Base-by-base conservation (phyloP, 2,888 invertebrate genomes). In the Melanophora roralis region DNA sequence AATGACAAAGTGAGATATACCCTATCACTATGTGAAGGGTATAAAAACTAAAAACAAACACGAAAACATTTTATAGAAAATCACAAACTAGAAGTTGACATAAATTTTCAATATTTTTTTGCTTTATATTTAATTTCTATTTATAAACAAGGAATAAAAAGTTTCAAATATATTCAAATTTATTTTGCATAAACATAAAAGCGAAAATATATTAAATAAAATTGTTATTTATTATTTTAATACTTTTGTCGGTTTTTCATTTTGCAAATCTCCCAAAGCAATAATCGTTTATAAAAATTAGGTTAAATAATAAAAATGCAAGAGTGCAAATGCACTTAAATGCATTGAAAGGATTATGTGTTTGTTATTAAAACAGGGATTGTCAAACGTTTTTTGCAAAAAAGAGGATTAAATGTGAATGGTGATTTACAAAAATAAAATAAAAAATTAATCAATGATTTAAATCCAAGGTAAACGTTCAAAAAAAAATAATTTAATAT, bases 241-340 rank as follows among this genome's bases (percentile, higher is more conserved):
- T 38, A 2, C 38, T 27, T 38, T 38, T 36, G 16, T 47, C n/a
- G 21, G 38, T 57, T 49, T 60, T 71, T 21, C 8, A 40, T 73
- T 73, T 43, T 32, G 34, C 14, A 38, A 74, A 27, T 55, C 74
- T 53, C 74, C 59, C 45, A 27, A 45, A 59, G 74, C 69, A 59
- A 78, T 69, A 78, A 78, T 74, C 65, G 40, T 59, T 59, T 45
- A 65, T 64, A 69, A 53, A 74, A 69, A 69, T 74, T 68, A 38
- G 59, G 64, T 74, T 69, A 69, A 69, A 78, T 45, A 65, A 60
- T 55, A 55, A 36, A 53, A 43, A 6, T 27, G 43, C 36, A 53
- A 8, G 36, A 59, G 14, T 14, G 2, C 8, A 40, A 51, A 16
- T 23, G 8, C 43, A 16, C 27, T 45, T 34, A 40, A 59, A 32